Base-by-base conservation (phyloP, 2,797 vertebrate genomes). In the Leptodactylus fallax region DNA sequence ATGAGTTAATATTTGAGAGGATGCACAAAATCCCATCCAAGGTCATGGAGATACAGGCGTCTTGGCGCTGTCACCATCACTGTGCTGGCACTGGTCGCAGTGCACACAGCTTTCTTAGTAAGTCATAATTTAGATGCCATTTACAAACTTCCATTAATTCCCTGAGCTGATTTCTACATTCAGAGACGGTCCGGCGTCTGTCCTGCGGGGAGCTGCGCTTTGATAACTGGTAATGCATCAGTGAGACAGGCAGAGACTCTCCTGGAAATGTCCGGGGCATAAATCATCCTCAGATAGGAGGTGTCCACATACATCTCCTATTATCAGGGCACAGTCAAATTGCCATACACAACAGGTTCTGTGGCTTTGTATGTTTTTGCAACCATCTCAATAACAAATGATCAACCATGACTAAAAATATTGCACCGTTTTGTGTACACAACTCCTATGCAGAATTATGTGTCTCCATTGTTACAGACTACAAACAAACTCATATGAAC, bases 61-160 rank as follows among this genome's bases (percentile, higher is more conserved):
- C 21, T 55, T 23, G 13, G 9, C 21, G n/a, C 49, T 53, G 49
- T 77, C 74, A 5, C 19, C 27, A 3, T 16, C 51, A 23, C 76
- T 16, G 11, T 25, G 21, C 23, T 71, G 45, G 6, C 23, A 0
- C 1, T 27, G 76, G 10, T 5, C 6, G 47, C 74, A 13, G 47
- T 13, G 49, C 4, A 13, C 47, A 51, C 9, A 0, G n/a, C 21
- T 67, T 58, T 67, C 17, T 60, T 49, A 19, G n/a, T 13, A 27
- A 83, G 47, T 83, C 9, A 61, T 69, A 82, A 65, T 81, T 60
- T 81, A 67, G 80, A 65, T 63, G 45, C 61, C 61, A 63, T 61
- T 49, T 81, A 23, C n/a, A 56, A 61, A 63, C 53, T 81, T 79
- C 79, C 19, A 65, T 65, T 47, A 67, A 36, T 65, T 65, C 45